Percentiles rank a stretch among this genome's conserved stretches.
Conservation (phyloP, 2,113 vertebrate species). For the Actenoides hombroni region DNA sequence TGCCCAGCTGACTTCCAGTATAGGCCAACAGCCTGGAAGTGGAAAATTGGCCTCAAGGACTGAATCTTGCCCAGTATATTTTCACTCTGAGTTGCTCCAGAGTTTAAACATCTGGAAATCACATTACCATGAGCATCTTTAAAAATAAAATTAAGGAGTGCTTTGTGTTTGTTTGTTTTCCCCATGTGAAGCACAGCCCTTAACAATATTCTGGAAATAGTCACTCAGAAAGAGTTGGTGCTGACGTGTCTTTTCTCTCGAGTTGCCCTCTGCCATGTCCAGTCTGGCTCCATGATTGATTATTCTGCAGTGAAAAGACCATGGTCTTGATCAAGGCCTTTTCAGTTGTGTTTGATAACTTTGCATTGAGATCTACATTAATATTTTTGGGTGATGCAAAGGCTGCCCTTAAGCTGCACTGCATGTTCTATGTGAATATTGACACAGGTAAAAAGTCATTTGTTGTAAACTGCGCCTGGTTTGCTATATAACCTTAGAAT, state of each 20-base stretch:
- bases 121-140: background rate
- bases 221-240: background rate
- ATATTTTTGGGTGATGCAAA: background rate
- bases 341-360: background rate
- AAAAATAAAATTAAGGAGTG: background rate
- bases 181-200: background rate
- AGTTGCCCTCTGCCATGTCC: background rate
- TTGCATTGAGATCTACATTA: background rate
- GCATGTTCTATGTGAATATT: fast-evolving
- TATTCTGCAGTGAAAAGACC: background rate
- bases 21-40: background rate
- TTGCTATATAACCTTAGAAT: background rate
- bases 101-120: background rate
- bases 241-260: background rate
- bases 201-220: background rate
- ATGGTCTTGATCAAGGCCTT: background rate
- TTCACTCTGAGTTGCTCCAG: background rate
- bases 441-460: background rate
- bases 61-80: background rate
- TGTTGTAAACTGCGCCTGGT: background rate
- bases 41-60: background rate
- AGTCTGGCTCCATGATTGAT: background rate
- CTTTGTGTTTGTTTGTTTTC: background rate
- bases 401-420: background rate
- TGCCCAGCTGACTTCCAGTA: background rate